Base-by-base conservation (phyloP, 2,113 vertebrate genomes). In the Taxidea taxus region DNA sequence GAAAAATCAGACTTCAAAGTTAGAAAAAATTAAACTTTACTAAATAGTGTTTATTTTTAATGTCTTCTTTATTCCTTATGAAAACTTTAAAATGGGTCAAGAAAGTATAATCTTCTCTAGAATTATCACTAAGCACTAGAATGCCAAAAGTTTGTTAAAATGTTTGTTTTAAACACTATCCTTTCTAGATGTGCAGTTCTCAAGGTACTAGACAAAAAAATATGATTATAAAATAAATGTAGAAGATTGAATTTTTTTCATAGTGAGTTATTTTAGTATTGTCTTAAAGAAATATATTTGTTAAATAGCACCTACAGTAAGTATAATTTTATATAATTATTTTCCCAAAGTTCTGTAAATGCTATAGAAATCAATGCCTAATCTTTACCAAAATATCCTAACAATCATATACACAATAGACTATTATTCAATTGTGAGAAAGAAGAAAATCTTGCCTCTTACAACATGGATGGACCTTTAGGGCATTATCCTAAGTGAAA, bases 1-100 rank as follows among this genome's bases (percentile, higher is more conserved):
- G 34, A 58, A 91, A 90, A 60, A 18, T 85, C 77, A 90, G 42
- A 51, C 3, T 94, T 74, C 39, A 85, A 95, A 54, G 49, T 83
- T 80, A 72, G 47, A 95, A 97, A 94, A 74, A 9, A 3, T 49
- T 68, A n/a, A 84, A 64, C 20, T 60, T 88, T 47, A 66, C 29
- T 72, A 74, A 37, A 68, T 82, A 70, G 27, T 51, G 6, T 82
- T 90, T 88, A 29, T 49, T 87, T n/a, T 66, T 86, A 70, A 56
- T 31, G 6, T 34, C 29, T 49, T 70, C 29, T 74, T 66, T 82
- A 83, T 68, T 83, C 11, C 31, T 95, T 70, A 88, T 49, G 42
- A 92, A 84, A 91, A 94, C 6, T 86, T n/a, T 82, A 54, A 95
- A 90, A 64, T 94, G 87, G 60, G 27, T 87, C 56, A 87, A 72